Evolutionary conservation across 2,797 vertebrate species (phyloP).

Genomic region (Melanotaenia boesemani): DNA sequence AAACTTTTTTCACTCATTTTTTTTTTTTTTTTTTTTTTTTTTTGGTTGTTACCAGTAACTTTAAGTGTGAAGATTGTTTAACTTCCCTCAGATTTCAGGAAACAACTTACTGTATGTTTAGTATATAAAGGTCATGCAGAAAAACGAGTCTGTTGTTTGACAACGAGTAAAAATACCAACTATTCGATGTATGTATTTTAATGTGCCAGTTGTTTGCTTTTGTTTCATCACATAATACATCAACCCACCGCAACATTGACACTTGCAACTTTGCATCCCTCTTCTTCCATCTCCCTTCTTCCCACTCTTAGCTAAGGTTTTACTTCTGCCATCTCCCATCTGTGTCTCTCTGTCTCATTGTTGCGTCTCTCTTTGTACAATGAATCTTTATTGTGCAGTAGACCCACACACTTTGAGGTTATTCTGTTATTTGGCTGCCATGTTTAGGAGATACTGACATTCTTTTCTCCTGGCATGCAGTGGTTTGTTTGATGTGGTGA

Average conservation of each 20-base stretch:
- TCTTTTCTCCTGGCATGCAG: slow-evolving; percentile 35
- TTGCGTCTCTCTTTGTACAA: slow-evolving; percentile 43
- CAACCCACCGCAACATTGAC: slow-evolving; percentile 46
- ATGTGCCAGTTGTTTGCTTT: slow-evolving; percentile 13
- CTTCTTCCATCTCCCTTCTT: slow-evolving; percentile 40
- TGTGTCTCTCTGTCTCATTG: slow-evolving; percentile 57
- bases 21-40: neutral
- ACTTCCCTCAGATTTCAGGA: neutral
- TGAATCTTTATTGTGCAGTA: slow-evolving; percentile 57
- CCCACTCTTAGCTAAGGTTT: slow-evolving; percentile 50
- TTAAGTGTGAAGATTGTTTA: neutral
- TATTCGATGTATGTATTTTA: slow-evolving; percentile 1
- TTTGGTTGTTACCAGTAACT: neutral
- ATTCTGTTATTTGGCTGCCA: slow-evolving; percentile 51
- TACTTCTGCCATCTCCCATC: slow-evolving; percentile 65
- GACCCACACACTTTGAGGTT: slow-evolving; percentile 63
- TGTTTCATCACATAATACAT: slow-evolving; percentile 15
- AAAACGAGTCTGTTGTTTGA: neutral
- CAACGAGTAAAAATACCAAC: neutral
- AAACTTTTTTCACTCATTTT: neutral
- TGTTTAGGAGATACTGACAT: slow-evolving; percentile 59
- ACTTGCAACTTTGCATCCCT: slow-evolving; percentile 35
- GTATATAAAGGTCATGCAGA: neutral
- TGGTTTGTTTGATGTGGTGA: slow-evolving; percentile 47
- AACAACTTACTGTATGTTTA: neutral